These are phyloP conservation scores for Papilio xuthus DNA, from an alignment of 1,140 invertebrate genomes.

Conservation along the genomic window DNA sequence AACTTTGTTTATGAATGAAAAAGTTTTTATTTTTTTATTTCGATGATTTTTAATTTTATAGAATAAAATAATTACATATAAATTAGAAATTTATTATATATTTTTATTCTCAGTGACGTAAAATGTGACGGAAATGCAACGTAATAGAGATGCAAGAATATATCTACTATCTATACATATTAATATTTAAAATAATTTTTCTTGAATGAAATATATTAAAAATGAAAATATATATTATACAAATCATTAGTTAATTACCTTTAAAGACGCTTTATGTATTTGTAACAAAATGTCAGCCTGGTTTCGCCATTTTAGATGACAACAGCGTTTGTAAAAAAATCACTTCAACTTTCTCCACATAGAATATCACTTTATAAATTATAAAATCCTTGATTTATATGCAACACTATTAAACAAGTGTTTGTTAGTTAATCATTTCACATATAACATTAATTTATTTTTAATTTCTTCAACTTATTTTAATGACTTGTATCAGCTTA, in stretches of 20 bases:
- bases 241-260: neutral
- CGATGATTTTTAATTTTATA: neutral
- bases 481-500: neutral
- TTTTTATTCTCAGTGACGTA: neutral
- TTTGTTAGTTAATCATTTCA: neutral
- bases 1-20: neutral
- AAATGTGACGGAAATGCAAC: neutral
- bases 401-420: neutral
- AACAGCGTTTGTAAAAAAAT: neutral
- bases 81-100: neutral
- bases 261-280: neutral
- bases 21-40: neutral
- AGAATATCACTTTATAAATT: neutral
- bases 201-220: neutral
- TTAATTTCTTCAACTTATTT: neutral
- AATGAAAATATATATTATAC: neutral
- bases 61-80: neutral
- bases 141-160: neutral
- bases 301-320: conserved; percentile 3
- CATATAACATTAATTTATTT: neutral
- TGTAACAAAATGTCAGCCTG: neutral
- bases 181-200: neutral
- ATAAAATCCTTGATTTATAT: neutral
- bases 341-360: neutral
- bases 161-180: neutral